phyloP scores from a whole-genome alignment of 1,140 invertebrate genomes.

The Philotrypesis tridentata region DNA sequence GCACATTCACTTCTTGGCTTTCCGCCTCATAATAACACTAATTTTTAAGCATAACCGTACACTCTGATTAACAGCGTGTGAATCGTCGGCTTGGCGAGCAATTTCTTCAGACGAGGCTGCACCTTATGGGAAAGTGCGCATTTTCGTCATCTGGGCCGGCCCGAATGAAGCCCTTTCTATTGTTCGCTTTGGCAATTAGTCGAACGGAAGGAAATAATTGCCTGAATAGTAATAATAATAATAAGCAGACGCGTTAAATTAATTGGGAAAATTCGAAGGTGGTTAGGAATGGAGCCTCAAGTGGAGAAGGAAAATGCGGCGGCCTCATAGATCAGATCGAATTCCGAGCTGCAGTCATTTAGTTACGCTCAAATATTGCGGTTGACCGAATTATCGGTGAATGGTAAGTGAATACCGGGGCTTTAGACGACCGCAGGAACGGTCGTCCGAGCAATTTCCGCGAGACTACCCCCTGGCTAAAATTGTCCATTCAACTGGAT shows the following conservation, averaged over 20 bases:
- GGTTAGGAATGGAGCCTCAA: no score
- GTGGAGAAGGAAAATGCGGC: no score
- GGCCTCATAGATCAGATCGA: neutral
- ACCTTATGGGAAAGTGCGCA: neutral
- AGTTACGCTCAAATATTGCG: conserved; percentile 16
- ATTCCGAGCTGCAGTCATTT: neutral
- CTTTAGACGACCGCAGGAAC: neutral
- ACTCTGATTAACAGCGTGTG: conserved; percentile 74
- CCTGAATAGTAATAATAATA: no score
- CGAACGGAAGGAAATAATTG: neutral
- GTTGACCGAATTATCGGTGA: conserved; percentile 9
- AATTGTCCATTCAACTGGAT: neutral
- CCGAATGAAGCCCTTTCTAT: neutral
- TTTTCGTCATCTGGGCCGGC: neutral
- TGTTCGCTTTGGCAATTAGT: neutral
- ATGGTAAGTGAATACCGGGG: conserved; percentile 7
- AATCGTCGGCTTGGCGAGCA: conserved; percentile 64
- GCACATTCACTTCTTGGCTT: conserved; percentile 59
- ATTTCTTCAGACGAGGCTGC: no score
- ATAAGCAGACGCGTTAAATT: no score
- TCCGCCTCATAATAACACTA: conserved; percentile 69
- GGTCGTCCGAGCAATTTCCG: neutral
- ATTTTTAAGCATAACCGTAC: conserved; percentile 74
- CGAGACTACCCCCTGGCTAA: neutral
- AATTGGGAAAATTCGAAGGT: no score